Evolutionary conservation across 1,140 invertebrate genomes (phyloP).

Genomic region (Himalopsyche phryganea): DNA sequence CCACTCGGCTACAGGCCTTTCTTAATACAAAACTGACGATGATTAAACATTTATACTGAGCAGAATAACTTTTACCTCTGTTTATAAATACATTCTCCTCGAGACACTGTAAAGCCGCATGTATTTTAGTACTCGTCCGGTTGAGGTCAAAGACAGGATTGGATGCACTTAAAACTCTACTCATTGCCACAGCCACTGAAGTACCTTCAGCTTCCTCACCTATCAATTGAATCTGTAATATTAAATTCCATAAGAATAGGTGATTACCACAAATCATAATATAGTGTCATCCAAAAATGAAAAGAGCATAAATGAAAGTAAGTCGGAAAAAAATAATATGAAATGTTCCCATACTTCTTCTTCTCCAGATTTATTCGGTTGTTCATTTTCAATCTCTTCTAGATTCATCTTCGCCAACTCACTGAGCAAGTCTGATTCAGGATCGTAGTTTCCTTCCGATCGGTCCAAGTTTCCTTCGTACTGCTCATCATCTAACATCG

Average conservation of each 20-base stretch:
- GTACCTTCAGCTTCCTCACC: constrained; percentile 15
- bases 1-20: no score
- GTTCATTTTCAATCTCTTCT: constrained; percentile 40
- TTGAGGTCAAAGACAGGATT: constrained; percentile 68
- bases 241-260: no score
- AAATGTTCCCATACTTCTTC: not conserved
- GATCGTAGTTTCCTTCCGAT: constrained; percentile 28
- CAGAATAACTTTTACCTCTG: constrained; percentile 38
- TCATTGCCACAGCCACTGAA: constrained; percentile 48
- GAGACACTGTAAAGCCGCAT: constrained; percentile 57
- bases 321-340: no score
- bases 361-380: not conserved
- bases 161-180: constrained; percentile 56
- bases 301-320: no score
- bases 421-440: constrained; percentile 58
- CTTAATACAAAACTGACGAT: no score
- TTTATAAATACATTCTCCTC: constrained; percentile 53
- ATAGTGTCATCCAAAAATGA: no score
- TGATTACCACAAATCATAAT: no score
- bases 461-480: constrained; percentile 36
- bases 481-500: constrained; percentile 60
- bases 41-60: no score
- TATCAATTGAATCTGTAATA: not conserved
- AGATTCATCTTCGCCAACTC: constrained; percentile 59
- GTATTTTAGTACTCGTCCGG: constrained; percentile 64